Conservation (phyloP, 1,140 invertebrate genomes). For the Pogonomyrmex californicus region DNA sequence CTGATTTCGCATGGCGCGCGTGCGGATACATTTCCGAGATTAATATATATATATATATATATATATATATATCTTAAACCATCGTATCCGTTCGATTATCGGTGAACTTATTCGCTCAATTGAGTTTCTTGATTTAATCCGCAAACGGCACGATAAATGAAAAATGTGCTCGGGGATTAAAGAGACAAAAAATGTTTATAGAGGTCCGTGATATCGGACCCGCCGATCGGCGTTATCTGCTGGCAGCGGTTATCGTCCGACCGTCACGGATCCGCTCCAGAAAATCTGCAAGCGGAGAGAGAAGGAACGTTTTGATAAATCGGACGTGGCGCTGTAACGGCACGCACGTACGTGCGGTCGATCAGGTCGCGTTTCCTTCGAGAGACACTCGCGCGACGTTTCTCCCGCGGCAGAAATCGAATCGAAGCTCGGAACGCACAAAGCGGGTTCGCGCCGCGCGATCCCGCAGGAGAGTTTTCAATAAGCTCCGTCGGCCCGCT, state of each 20-base stretch:
- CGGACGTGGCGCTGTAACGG: neutral
- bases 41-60: neutral
- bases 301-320: constrained; percentile 34
- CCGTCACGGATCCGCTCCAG: constrained; percentile 39
- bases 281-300: constrained; percentile 2
- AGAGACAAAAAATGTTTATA: neutral
- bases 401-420: constrained; percentile 9
- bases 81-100: neutral
- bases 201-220: neutral
- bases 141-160: neutral
- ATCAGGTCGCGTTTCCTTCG: constrained; percentile 14
- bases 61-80: neutral
- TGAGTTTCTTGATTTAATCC: neutral
- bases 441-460: neutral
- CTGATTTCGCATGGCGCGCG: neutral
- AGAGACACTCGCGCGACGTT: neutral
- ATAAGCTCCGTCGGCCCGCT: constrained; percentile 50
- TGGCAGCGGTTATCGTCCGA: neutral
- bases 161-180: neutral
- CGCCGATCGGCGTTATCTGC: constrained; percentile 14
- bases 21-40: constrained; percentile 11
- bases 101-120: neutral
- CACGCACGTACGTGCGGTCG: constrained; percentile 15
- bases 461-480: constrained; percentile 39
- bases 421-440: neutral